Percentiles rank a stretch among this genome's conserved stretches.
phyloP scores from a whole-genome alignment of 2,888 invertebrate species.

The Epsilonema sp. region DNA sequence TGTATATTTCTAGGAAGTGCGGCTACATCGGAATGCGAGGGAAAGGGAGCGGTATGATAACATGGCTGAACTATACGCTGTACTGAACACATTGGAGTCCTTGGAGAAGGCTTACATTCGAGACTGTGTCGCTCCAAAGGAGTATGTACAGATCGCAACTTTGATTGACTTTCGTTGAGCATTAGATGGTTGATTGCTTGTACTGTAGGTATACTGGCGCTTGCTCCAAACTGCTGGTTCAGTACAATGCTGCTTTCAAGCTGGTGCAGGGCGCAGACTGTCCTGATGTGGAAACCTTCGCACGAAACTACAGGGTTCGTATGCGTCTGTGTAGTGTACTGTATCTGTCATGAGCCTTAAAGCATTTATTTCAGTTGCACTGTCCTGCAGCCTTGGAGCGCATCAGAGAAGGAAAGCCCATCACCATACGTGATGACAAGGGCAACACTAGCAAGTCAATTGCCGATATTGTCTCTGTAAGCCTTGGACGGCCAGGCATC shows the following conservation, averaged over 20 bases:
- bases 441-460: conserved; percentile 97
- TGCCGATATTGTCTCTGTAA: conserved; percentile 86
- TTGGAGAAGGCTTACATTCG: conserved; percentile 95
- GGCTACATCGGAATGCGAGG: neutral
- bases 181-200: no score
- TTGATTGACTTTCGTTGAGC: no score
- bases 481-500: no score
- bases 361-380: conserved; percentile 45
- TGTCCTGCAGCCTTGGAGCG: conserved; percentile 90
- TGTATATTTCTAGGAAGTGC: conserved; percentile 7
- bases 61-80: conserved; percentile 87
- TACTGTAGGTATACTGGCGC: conserved; percentile 65
- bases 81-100: conserved; percentile 88
- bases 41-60: conserved; percentile 44
- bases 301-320: conserved; percentile 59
- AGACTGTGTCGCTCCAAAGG: conserved; percentile 74
- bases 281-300: conserved; percentile 70
- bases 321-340: conserved; percentile 80
- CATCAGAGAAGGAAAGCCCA: conserved; percentile 90
- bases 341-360: neutral
- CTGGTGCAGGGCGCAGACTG: conserved; percentile 85
- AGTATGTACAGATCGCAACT: no score
- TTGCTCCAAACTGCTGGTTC: conserved; percentile 83
- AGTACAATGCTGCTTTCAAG: conserved; percentile 88
- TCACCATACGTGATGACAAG: conserved; percentile 78